These are phyloP conservation scores for Drosophila mercatorum DNA, from an alignment of 2,888 invertebrate species.

Conservation along the genomic window DNA sequence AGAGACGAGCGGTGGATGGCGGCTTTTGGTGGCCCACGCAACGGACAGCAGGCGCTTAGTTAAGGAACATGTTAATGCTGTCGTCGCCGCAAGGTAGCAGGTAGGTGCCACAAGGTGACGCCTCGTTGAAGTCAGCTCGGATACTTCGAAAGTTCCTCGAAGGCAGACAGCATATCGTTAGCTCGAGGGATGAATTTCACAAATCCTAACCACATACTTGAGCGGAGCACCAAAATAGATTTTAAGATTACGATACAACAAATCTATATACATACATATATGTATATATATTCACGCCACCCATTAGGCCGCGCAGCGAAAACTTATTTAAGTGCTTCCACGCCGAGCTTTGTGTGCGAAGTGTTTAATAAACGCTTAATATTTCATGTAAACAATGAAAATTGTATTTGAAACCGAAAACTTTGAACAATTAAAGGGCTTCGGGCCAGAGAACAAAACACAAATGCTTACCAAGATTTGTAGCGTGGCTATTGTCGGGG, in stretches of 20 bases:
- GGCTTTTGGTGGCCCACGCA: constrained; percentile 24
- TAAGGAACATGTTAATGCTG: constrained; percentile 66
- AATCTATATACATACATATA: not conserved
- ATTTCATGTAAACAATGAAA: constrained; percentile 18
- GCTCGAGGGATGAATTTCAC: constrained; percentile 29
- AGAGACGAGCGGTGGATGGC: constrained; percentile 33
- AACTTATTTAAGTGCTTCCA: constrained; percentile 29
- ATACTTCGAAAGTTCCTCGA: constrained; percentile 30
- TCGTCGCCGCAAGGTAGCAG: constrained; percentile 41
- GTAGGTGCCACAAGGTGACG: constrained; percentile 46
- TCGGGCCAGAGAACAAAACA: constrained; percentile 20
- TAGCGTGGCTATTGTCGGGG: constrained; percentile 16
- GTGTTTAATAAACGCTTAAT: constrained; percentile 3
- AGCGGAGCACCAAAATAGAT: constrained; percentile 30
- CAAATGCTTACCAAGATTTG: constrained; percentile 70
- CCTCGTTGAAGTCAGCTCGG: constrained; percentile 54
- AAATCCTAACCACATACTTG: constrained; percentile 46
- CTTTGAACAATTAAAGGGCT: constrained; percentile 48
- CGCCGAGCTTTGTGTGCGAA: not conserved
- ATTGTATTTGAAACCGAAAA: constrained; percentile 18
- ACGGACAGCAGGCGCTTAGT: constrained; percentile 21
- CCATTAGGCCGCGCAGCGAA: constrained; percentile 23
- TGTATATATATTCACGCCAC: not conserved
- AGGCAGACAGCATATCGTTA: constrained; percentile 8
- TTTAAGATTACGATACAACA: constrained; percentile 22